A percentile compares a stretch with the other conserved stretches of the same genome.
Evolutionary conservation across 2,113 vertebrate genomes (phyloP).

Genomic region (Synchiropus splendidus): DNA sequence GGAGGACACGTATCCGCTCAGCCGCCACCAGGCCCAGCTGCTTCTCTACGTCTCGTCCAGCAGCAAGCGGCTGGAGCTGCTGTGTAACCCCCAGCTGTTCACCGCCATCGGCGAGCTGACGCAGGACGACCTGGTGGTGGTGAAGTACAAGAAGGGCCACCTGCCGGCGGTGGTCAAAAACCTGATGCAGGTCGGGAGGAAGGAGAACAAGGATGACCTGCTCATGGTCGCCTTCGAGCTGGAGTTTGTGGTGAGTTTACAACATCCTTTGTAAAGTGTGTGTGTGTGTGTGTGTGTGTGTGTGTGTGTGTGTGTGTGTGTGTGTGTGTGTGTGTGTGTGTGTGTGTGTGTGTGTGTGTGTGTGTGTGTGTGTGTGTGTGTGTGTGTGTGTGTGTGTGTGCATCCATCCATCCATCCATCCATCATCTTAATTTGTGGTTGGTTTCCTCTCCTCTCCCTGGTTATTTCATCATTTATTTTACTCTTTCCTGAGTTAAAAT

Average conservation of each 20-base stretch:
- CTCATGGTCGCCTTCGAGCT: constrained; percentile 67
- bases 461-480: too few species aligned
- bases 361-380: too few species aligned
- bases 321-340: too few species aligned
- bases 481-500: too few species aligned
- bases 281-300: too few species aligned
- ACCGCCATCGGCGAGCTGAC: constrained; percentile 59
- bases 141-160: constrained; percentile 53
- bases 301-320: too few species aligned
- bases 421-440: too few species aligned
- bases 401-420: too few species aligned
- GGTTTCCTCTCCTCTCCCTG: too few species aligned
- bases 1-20: constrained; percentile 56
- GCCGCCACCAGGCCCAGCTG: constrained; percentile 64
- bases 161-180: constrained; percentile 61
- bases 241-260: constrained; percentile 56
- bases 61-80: constrained; percentile 53
- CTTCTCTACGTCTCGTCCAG: constrained; percentile 56
- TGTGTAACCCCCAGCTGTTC: constrained; percentile 67
- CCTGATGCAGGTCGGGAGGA: constrained; percentile 62
- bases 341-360: too few species aligned
- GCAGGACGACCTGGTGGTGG: constrained; percentile 62
- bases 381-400: too few species aligned
- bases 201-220: constrained; percentile 53
- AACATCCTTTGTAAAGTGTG: too few species aligned